Percentiles rank a stretch among this genome's conserved stretches.
phyloP scores from a whole-genome alignment of 35 echinoderm and acorn worm genomes.

The Chiridota heheva region DNA sequence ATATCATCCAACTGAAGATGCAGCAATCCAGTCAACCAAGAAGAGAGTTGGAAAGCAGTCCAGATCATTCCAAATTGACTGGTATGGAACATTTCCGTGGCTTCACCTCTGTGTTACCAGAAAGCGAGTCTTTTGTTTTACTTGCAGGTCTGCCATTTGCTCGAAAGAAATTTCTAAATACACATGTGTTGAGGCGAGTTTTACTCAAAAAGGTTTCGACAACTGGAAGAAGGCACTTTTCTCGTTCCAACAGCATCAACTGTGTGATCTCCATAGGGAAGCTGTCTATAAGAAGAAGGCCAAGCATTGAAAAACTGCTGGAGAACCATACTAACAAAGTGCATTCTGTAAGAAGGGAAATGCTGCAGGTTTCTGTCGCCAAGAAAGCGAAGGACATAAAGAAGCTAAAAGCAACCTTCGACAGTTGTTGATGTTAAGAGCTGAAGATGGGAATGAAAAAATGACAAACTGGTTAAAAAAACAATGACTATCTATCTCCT shows the following conservation, averaged over 20 bases:
- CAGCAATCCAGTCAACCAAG: conserved; percentile 2
- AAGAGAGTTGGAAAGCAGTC: conserved; percentile 9
- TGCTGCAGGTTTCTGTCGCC: not conserved
- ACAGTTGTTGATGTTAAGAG: not conserved
- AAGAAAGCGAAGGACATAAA: not conserved
- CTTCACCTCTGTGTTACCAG: conserved; percentile 16
- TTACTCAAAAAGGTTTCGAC: not conserved
- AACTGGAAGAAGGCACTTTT: conserved; percentile 14
- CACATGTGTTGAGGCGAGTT: not conserved
- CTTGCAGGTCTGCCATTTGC: not conserved
- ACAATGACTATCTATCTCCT: conserved; percentile 24
- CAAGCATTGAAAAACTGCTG: not conserved
- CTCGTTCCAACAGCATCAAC: not conserved
- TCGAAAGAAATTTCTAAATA: not conserved
- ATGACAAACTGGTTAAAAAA: too few species aligned
- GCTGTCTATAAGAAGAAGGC: conserved; percentile 7
- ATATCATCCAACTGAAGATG: conserved; percentile 1
- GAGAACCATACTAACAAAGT: not conserved
- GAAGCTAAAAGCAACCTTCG: not conserved
- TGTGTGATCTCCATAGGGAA: conserved; percentile 4
- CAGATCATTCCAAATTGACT: conserved; percentile 9
- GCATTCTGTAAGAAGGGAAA: not conserved
- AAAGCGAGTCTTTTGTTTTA: not conserved
- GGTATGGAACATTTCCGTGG: conserved; percentile 8
- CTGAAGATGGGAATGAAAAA: too few species aligned